Evolutionary conservation across 2,888 invertebrate genomes (phyloP).

Genomic region (Brachylomia viminalis): DNA sequence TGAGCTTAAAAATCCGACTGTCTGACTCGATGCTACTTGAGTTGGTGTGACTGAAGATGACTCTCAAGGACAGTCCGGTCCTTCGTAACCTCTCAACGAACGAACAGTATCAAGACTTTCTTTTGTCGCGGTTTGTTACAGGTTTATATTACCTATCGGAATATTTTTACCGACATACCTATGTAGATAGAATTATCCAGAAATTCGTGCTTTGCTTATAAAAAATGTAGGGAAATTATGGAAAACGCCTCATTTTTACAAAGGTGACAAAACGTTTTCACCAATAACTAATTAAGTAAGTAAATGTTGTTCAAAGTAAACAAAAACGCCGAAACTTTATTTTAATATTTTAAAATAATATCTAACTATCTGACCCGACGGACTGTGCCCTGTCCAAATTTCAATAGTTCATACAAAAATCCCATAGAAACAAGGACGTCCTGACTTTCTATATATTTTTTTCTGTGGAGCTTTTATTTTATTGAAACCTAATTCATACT

Average conservation of each 20-base stretch:
- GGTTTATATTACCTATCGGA: neutral
- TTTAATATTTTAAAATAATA: neutral
- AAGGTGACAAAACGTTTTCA: neutral
- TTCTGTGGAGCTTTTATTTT: too few species aligned
- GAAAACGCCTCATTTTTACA: neutral
- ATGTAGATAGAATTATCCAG: neutral
- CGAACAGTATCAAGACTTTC: slow-evolving; percentile 33
- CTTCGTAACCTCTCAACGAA: slow-evolving; percentile 36
- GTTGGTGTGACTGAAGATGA: slow-evolving; percentile 53
- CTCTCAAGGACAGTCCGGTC: slow-evolving; percentile 47
- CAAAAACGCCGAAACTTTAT: neutral
- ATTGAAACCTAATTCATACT: too few species aligned
- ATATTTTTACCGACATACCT: slow-evolving; percentile 3
- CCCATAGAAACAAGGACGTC: too few species aligned
- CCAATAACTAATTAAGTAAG: neutral
- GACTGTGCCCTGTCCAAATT: too few species aligned
- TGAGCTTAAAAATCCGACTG: slow-evolving; percentile 11
- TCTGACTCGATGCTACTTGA: slow-evolving; percentile 42
- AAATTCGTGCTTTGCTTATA: neutral
- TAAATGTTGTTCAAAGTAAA: neutral
- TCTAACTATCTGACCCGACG: too few species aligned
- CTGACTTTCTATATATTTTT: too few species aligned
- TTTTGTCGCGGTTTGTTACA: slow-evolving; percentile 6
- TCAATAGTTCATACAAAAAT: too few species aligned
- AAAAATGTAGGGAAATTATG: neutral